Evolutionary conservation across 2,113 vertebrate species (phyloP).

Genomic region (Dermatemys mawii): DNA sequence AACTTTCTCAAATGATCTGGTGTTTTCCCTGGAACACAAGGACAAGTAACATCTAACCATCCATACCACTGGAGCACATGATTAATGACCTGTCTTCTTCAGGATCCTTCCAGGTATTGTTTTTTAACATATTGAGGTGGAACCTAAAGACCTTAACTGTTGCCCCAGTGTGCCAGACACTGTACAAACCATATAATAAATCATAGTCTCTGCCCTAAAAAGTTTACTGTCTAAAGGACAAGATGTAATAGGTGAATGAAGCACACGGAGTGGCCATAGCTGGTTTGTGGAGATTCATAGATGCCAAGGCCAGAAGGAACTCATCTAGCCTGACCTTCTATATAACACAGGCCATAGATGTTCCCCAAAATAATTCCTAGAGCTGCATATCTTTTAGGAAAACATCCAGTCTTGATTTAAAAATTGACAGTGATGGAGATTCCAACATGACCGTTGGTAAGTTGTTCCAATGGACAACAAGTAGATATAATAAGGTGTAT

Average conservation of each 20-base stretch:
- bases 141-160: background rate
- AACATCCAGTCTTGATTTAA: too few relatives aligned
- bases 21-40: background rate
- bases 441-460: too few relatives aligned
- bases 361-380: too few relatives aligned
- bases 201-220: background rate
- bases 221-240: background rate
- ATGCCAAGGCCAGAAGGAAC: too few relatives aligned
- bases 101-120: too few relatives aligned
- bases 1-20: background rate
- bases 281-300: background rate
- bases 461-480: too few relatives aligned
- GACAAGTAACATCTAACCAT: background rate
- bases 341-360: too few relatives aligned
- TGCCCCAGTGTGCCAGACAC: background rate
- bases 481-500: too few relatives aligned
- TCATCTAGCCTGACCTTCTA: too few relatives aligned
- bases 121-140: background rate
- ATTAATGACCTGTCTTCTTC: background rate
- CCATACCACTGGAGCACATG: background rate
- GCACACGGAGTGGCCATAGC: background rate
- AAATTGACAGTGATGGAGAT: too few relatives aligned
- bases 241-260: background rate
- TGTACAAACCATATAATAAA: background rate
- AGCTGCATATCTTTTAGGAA: too few relatives aligned